Percentiles rank a stretch among this genome's conserved stretches.
These are phyloP conservation scores for Aleadryas rufinucha DNA, from an alignment of 2,113 vertebrate genomes.

Conservation along the genomic window DNA sequence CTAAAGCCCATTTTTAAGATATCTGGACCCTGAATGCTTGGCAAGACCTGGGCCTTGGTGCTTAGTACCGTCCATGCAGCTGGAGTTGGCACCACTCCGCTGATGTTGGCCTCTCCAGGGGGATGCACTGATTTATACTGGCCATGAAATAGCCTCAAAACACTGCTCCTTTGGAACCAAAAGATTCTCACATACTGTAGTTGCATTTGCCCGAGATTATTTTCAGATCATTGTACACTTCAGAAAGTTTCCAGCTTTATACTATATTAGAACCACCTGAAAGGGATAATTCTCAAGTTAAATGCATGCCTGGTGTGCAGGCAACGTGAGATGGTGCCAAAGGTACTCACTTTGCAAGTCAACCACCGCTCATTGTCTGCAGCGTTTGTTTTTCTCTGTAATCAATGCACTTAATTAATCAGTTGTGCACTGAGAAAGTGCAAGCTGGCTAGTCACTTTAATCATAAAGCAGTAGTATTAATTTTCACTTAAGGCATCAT, in stretches of 20 bases:
- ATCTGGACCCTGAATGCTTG: background rate
- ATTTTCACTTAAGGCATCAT: constrained; percentile 37
- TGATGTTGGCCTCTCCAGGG: background rate
- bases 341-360: background rate
- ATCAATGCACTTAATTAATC: constrained; percentile 39
- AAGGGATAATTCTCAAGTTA: background rate
- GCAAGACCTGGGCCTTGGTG: background rate
- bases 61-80: background rate
- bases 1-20: background rate
- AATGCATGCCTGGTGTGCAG: background rate
- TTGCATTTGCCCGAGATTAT: background rate
- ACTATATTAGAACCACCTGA: background rate
- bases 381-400: background rate
- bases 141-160: background rate
- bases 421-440: constrained; percentile 20
- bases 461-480: constrained; percentile 36
- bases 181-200: background rate
- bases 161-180: background rate
- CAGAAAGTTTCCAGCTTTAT: background rate
- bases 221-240: background rate
- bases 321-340: background rate
- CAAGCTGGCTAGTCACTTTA: constrained; percentile 19
- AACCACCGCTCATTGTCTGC: background rate
- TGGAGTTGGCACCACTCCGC: background rate
- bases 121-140: background rate